Evolutionary conservation across 2,888 invertebrate species (phyloP).

Genomic region (Philhelius pedissequus): DNA sequence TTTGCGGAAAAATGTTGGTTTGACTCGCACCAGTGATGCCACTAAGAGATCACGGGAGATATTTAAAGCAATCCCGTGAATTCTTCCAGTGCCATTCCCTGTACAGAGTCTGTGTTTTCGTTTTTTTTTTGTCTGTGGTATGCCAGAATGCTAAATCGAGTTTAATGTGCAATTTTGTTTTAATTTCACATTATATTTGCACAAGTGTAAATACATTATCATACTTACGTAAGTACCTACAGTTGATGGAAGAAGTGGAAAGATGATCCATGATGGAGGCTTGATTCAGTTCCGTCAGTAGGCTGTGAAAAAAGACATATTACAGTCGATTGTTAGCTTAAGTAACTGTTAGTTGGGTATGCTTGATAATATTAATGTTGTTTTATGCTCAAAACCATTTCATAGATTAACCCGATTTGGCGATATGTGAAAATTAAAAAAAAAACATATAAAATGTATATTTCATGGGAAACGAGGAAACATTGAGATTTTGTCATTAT

Average conservation of each 20-base stretch:
- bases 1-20: conserved; percentile 39
- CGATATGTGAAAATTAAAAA: too few relatives aligned
- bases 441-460: too few relatives aligned
- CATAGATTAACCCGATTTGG: too few relatives aligned
- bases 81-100: conserved; percentile 85
- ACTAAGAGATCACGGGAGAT: conserved; percentile 80
- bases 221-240: not conserved
- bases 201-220: not conserved
- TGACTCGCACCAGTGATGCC: conserved; percentile 79
- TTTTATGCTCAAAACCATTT: too few relatives aligned
- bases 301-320: not conserved
- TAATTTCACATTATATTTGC: conserved; percentile 27
- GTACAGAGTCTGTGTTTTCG: conserved; percentile 73
- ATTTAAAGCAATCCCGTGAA: conserved; percentile 81
- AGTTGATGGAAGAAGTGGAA: not conserved
- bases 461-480: too few relatives aligned
- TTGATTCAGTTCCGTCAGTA: not conserved
- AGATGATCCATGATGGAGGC: not conserved
- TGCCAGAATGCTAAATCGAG: conserved; percentile 12
- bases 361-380: too few relatives aligned
- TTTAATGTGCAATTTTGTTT: conserved; percentile 44
- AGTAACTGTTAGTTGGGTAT: not conserved
- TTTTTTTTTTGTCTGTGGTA: not conserved
- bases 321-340: not conserved
- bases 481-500: too few relatives aligned